Conservation (phyloP, 1,140 invertebrate species). For the Eubasilissa regina region DNA sequence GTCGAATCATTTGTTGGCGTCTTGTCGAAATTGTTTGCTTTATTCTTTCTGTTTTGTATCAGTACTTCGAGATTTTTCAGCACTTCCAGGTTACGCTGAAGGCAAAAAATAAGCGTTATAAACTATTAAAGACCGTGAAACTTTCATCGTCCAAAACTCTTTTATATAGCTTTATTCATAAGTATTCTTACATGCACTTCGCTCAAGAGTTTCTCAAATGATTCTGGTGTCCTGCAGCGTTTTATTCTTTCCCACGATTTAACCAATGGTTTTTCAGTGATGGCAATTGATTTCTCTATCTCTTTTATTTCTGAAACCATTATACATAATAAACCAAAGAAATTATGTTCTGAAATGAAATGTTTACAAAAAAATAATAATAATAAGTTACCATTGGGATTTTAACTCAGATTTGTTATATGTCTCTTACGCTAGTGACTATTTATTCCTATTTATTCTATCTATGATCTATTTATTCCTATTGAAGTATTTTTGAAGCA, state of each 20-base stretch:
- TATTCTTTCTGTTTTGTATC: slow-evolving; percentile 45
- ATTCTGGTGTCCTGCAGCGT: slow-evolving; percentile 31
- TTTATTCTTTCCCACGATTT: slow-evolving; percentile 46
- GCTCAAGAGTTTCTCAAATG: slow-evolving; percentile 38
- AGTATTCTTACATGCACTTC: slow-evolving; percentile 39
- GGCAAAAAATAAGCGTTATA: neutral
- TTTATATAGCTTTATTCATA: neutral
- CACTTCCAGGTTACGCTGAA: slow-evolving; percentile 37
- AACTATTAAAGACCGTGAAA: too few relatives aligned
- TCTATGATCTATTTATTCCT: too few relatives aligned
- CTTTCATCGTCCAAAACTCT: too few relatives aligned
- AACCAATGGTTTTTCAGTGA: slow-evolving; percentile 30
- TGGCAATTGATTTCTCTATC: slow-evolving; percentile 36
- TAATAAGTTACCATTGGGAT: too few relatives aligned
- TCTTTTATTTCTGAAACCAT: slow-evolving; percentile 43
- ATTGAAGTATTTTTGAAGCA: too few relatives aligned
- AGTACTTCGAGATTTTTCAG: slow-evolving; percentile 43
- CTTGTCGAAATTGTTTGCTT: neutral
- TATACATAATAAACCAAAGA: neutral
- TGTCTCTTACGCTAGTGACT: too few relatives aligned
- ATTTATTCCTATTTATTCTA: too few relatives aligned
- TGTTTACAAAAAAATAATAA: too few relatives aligned
- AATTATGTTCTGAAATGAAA: too few relatives aligned
- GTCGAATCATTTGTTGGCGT: neutral
- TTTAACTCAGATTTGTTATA: too few relatives aligned